phyloP scores from a whole-genome alignment of 2,113 vertebrate genomes.

The Laticauda laticaudata region DNA sequence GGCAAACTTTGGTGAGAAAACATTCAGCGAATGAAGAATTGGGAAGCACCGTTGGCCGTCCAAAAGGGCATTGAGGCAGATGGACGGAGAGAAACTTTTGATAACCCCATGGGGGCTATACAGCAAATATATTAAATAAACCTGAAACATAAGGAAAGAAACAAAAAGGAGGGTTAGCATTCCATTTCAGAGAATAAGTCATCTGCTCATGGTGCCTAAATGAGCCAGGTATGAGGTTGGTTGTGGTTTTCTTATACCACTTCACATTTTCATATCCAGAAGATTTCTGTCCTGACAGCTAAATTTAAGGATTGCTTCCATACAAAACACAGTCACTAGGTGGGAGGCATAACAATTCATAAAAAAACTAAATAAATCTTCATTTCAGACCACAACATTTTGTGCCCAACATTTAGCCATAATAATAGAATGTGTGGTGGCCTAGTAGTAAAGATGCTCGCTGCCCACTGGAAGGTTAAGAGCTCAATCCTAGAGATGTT shows the following conservation, averaged over 20 bases:
- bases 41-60: slow-evolving; percentile 78
- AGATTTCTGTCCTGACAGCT: not conserved
- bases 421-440: not conserved
- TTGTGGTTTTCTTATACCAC: not conserved
- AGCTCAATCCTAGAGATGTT: not conserved
- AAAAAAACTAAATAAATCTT: not conserved
- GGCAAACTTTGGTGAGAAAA: slow-evolving; percentile 62
- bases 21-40: slow-evolving; percentile 57
- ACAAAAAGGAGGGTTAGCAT: slow-evolving; percentile 16
- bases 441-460: not conserved
- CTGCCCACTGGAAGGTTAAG: not conserved
- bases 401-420: not conserved
- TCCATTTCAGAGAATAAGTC: not conserved
- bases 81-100: slow-evolving; percentile 70
- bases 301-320: not conserved
- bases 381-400: not conserved
- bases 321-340: not conserved
- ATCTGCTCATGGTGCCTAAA: not conserved
- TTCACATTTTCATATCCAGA: not conserved
- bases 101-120: slow-evolving; percentile 83
- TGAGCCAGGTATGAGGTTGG: not conserved
- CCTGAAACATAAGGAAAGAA: slow-evolving; percentile 68
- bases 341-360: not conserved
- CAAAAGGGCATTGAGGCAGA: slow-evolving; percentile 75
- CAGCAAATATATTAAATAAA: slow-evolving; percentile 79